Evolutionary conservation across 2,113 vertebrate genomes (phyloP).

Genomic region (Zosterops japonicus): DNA sequence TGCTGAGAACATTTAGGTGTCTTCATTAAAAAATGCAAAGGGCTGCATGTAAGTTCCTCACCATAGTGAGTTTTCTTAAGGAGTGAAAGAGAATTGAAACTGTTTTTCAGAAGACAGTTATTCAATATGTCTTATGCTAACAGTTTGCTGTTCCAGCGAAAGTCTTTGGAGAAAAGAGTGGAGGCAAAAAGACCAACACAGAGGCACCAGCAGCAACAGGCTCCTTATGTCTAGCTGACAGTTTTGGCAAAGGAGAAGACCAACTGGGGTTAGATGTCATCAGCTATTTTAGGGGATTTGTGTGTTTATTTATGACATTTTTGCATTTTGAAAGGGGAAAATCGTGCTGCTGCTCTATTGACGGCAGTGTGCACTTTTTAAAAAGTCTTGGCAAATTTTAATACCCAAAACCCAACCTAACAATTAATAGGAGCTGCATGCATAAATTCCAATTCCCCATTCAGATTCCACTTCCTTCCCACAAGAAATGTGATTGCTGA

Average conservation of each 20-base stretch:
- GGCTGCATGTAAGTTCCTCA: not conserved
- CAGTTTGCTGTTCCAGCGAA: slow-evolving; percentile 38
- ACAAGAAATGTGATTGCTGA: slow-evolving; percentile 24
- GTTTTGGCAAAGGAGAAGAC: slow-evolving; percentile 27
- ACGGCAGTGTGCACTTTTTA: not conserved
- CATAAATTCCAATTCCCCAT: not conserved
- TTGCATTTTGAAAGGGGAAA: not conserved
- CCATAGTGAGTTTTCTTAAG: slow-evolving; percentile 3
- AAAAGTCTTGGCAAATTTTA: slow-evolving; percentile 10
- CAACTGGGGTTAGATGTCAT: slow-evolving; percentile 21
- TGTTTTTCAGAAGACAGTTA: slow-evolving; percentile 49
- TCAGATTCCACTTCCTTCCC: not conserved
- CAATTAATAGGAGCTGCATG: slow-evolving; percentile 30
- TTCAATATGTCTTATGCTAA: slow-evolving; percentile 50
- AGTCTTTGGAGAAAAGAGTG: slow-evolving; percentile 29
- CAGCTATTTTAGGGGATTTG: slow-evolving; percentile 11
- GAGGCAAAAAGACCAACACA: slow-evolving; percentile 12
- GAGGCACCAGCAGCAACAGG: slow-evolving; percentile 19
- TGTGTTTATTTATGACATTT: slow-evolving; percentile 28
- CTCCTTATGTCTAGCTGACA: not conserved
- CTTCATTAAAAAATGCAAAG: not conserved
- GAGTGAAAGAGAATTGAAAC: slow-evolving; percentile 6
- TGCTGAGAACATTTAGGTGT: not conserved
- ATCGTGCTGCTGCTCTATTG: not conserved
- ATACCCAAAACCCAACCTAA: not conserved